A percentile compares a stretch with the other conserved stretches of the same genome.
Evolutionary conservation across 2,888 invertebrate genomes (phyloP).

Genomic region (Ormyrus rosae): DNA sequence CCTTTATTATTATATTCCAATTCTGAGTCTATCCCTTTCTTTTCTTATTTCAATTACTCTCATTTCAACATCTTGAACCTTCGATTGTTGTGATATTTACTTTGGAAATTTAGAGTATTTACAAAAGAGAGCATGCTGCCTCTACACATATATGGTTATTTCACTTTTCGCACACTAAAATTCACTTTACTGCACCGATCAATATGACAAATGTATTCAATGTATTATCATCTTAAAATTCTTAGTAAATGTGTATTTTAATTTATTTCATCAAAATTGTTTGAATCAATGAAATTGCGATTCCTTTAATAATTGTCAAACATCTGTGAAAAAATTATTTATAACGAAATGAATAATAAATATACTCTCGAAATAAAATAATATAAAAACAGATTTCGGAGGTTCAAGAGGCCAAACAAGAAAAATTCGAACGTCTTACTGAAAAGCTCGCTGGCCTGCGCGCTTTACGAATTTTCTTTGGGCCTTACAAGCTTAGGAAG

Average conservation of each 20-base stretch:
- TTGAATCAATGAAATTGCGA: too few relatives aligned
- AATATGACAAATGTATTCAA: neutral
- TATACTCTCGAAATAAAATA: constrained; percentile 23
- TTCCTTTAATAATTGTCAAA: too few relatives aligned
- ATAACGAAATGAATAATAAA: neutral
- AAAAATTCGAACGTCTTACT: constrained; percentile 20
- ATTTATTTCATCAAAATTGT: too few relatives aligned
- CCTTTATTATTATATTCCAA: constrained; percentile 23
- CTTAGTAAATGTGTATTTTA: too few relatives aligned
- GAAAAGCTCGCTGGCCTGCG: constrained; percentile 14
- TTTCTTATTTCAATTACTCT: constrained; percentile 11
- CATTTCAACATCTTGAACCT: constrained; percentile 32
- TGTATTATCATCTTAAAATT: neutral
- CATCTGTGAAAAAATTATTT: too few relatives aligned
- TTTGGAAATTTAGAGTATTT: constrained; percentile 11
- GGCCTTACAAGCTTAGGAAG: constrained; percentile 59
- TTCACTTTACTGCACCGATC: constrained; percentile 14
- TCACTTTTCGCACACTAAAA: constrained; percentile 15
- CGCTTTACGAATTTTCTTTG: constrained; percentile 38
- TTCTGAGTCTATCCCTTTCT: constrained; percentile 6
- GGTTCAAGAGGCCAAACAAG: constrained; percentile 34
- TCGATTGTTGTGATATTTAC: constrained; percentile 11
- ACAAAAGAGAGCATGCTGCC: constrained; percentile 31
- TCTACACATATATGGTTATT: constrained; percentile 22
- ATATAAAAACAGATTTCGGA: constrained; percentile 25